These are phyloP conservation scores for Ashinkailepas kermadecensis DNA, from an alignment of 2,888 invertebrate species.

Conservation along the genomic window DNA sequence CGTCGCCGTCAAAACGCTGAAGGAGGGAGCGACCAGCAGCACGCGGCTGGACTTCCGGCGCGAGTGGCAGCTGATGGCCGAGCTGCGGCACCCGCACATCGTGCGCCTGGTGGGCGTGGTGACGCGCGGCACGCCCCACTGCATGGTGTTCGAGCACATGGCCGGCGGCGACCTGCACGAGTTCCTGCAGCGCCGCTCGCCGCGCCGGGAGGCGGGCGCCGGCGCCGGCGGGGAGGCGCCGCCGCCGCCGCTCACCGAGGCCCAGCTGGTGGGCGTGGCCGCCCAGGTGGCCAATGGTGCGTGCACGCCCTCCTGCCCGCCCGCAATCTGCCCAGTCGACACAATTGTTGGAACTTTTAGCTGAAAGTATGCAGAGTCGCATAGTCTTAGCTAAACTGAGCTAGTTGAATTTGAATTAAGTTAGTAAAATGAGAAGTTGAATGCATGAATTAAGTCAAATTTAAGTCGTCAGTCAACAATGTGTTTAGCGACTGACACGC, in stretches of 20 bases:
- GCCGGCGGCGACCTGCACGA: conserved; percentile 94
- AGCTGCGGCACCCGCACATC: conserved; percentile 89
- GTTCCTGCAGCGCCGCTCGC: conserved; percentile 83
- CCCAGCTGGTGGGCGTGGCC: conserved; percentile 83
- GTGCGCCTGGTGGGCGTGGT: conserved; percentile 90
- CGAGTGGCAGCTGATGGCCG: conserved; percentile 90
- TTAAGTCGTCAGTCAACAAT: too few relatives aligned
- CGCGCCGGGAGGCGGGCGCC: conserved; percentile 48
- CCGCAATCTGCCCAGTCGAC: too few relatives aligned
- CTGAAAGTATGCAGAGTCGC: too few relatives aligned
- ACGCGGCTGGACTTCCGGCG: conserved; percentile 85
- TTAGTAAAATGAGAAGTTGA: too few relatives aligned
- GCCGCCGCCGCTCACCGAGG: conserved; percentile 60
- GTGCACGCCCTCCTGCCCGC: neutral
- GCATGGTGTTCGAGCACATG: conserved; percentile 79
- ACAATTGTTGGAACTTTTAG: too few relatives aligned
- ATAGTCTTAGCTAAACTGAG: too few relatives aligned
- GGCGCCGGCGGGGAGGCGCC: conserved; percentile 55
- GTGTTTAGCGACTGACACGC: too few relatives aligned
- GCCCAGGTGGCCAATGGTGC: conserved; percentile 63
- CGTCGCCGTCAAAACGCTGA: conserved; percentile 88
- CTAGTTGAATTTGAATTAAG: too few relatives aligned
- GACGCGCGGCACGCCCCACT: conserved; percentile 59
- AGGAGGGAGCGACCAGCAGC: conserved; percentile 85
- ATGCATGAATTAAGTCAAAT: too few relatives aligned